Conservation (phyloP, 2,888 invertebrate genomes). For the Ellobium chinense region DNA sequence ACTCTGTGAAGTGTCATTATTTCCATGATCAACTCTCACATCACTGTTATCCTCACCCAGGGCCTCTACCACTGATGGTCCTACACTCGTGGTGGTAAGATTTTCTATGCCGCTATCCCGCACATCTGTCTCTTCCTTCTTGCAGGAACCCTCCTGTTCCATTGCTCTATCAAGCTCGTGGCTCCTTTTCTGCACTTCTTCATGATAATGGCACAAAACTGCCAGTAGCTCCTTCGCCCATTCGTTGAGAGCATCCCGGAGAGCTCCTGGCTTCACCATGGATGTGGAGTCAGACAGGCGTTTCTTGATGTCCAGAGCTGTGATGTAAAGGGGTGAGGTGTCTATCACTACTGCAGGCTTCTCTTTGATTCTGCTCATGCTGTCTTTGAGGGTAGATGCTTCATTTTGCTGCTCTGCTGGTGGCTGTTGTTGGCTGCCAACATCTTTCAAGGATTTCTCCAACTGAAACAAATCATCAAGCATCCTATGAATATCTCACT, state of each 20-base stretch:
- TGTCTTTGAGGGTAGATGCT: not conserved
- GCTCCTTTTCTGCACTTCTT: constrained; percentile 20
- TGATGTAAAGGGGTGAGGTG: constrained; percentile 4
- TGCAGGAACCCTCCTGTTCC: no score
- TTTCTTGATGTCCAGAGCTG: constrained; percentile 28
- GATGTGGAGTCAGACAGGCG: constrained; percentile 45
- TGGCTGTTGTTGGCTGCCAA: not conserved
- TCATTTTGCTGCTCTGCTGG: not conserved
- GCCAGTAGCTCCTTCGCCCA: constrained; percentile 62
- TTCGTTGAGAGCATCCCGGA: constrained; percentile 52
- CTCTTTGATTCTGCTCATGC: not conserved
- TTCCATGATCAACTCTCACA: no score
- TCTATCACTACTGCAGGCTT: not conserved
- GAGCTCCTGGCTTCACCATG: constrained; percentile 48
- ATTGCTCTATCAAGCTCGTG: no score
- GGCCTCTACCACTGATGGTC: no score
- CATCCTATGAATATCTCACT: no score
- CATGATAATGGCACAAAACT: constrained; percentile 55
- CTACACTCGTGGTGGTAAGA: no score
- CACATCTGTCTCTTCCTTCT: no score
- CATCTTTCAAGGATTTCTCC: constrained; percentile 7
- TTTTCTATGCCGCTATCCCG: no score
- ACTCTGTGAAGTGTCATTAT: no score
- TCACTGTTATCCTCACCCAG: no score
- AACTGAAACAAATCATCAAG: constrained; percentile 1